These are phyloP conservation scores for Balaenoptera acutorostrata DNA, from an alignment of 2,113 vertebrate species.

Conservation along the genomic window DNA sequence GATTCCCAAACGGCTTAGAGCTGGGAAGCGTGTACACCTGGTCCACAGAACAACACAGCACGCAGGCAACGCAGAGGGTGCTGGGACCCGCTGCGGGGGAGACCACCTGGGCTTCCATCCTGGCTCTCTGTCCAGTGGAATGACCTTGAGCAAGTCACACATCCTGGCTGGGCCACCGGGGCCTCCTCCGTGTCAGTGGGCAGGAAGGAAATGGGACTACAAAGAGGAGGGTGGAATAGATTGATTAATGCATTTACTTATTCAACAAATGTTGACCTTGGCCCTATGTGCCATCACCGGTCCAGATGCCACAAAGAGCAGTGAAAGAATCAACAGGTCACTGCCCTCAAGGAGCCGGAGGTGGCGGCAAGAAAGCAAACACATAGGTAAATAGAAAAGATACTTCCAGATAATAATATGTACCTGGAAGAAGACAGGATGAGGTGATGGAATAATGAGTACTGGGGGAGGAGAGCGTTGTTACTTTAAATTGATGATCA, in stretches of 20 bases:
- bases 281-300: neutral
- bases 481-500: neutral
- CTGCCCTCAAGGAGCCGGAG: neutral
- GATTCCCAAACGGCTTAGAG: neutral
- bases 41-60: neutral
- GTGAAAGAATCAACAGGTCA: neutral
- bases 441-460: accelerated
- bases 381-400: neutral
- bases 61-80: accelerated
- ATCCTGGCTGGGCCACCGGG: accelerated
- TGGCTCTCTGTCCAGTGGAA: neutral
- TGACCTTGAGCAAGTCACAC: neutral
- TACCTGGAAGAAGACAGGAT: neutral
- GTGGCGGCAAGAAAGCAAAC: accelerated
- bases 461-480: accelerated
- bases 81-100: neutral
- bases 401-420: neutral
- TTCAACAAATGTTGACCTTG: neutral
- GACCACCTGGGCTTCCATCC: accelerated
- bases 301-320: neutral
- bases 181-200: neutral
- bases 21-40: neutral
- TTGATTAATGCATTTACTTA: neutral
- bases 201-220: neutral
- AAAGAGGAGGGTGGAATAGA: neutral